These are phyloP conservation scores for Parnassius glacialis DNA, from an alignment of 2,888 invertebrate genomes.

Conservation along the genomic window DNA sequence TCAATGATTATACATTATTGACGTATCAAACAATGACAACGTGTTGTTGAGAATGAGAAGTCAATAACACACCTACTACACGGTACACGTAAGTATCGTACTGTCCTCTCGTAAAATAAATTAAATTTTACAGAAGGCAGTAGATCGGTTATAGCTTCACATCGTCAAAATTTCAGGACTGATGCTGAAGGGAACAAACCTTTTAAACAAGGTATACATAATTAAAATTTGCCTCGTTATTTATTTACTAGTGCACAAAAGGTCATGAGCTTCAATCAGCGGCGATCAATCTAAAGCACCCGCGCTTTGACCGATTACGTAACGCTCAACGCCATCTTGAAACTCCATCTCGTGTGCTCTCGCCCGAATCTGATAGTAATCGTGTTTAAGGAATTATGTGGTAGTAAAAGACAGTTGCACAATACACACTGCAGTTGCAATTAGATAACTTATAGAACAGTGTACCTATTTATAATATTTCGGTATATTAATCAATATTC, in stretches of 20 bases:
- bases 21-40: too few species aligned
- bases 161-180: not conserved
- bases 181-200: not conserved
- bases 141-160: not conserved
- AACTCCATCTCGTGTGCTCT: constrained; percentile 5
- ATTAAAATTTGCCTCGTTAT: constrained; percentile 5
- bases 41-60: too few species aligned
- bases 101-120: too few species aligned
- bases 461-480: too few species aligned
- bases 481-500: too few species aligned
- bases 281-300: constrained; percentile 55
- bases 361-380: constrained; percentile 9
- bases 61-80: too few species aligned
- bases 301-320: constrained; percentile 41
- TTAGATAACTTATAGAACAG: too few species aligned
- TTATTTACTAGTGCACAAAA: constrained; percentile 45
- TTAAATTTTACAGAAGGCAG: too few species aligned
- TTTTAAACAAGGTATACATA: constrained; percentile 2
- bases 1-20: too few species aligned
- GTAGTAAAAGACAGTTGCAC: not conserved
- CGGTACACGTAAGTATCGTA: too few species aligned
- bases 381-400: not conserved
- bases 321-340: constrained; percentile 24
- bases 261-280: constrained; percentile 62
- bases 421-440: not conserved